These are phyloP conservation scores for Berghia stephanieae DNA, from an alignment of 1,140 invertebrate genomes.

Conservation along the genomic window DNA sequence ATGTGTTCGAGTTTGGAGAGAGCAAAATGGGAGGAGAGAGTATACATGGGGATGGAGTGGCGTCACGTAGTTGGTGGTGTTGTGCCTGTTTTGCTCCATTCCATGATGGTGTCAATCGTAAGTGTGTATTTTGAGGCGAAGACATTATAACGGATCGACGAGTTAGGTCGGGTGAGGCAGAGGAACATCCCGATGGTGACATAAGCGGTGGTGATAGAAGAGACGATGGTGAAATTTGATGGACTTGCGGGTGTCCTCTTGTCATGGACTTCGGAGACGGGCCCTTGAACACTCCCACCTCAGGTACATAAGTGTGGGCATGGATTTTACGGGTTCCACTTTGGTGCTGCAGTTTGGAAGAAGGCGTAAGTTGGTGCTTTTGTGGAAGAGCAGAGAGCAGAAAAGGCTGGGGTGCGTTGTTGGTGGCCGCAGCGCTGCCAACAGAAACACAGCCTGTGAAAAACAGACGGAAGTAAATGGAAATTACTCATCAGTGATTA, in stretches of 20 bases:
- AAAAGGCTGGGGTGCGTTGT: not conserved
- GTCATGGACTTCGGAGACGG: constrained; percentile 32
- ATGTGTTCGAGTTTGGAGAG: not conserved
- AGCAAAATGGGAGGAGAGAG: not conserved
- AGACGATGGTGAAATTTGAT: no score
- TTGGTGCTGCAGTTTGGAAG: constrained; percentile 37
- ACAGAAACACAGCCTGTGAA: not conserved
- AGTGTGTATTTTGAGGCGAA: not conserved
- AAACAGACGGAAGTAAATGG: no score
- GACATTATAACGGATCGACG: not conserved
- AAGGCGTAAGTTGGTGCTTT: constrained; percentile 51
- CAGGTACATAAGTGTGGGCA: constrained; percentile 48
- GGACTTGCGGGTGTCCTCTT: constrained; percentile 27
- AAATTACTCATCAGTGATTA: no score
- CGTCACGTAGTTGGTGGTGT: not conserved
- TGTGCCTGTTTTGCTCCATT: no score
- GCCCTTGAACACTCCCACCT: constrained; percentile 47
- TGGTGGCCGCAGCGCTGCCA: not conserved
- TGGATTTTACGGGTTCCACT: constrained; percentile 44
- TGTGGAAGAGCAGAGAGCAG: constrained; percentile 40
- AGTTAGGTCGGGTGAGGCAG: not conserved
- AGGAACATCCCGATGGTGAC: no score
- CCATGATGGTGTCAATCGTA: not conserved
- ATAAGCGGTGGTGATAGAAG: not conserved
- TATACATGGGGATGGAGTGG: not conserved